Evolutionary conservation across 2,113 vertebrate species (phyloP).

Genomic region (Chiloscyllium plagiosum): DNA sequence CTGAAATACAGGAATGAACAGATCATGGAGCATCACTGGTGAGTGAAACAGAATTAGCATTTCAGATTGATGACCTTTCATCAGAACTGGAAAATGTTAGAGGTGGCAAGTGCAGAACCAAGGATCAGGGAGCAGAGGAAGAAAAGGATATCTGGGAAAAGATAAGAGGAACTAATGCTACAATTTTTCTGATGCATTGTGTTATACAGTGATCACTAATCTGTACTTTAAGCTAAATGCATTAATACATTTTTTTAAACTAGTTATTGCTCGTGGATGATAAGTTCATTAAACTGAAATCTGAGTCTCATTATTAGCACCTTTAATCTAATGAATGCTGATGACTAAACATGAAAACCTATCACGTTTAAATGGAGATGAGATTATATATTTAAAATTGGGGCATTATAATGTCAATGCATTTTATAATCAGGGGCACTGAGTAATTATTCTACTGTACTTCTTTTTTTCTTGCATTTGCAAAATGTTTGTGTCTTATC

Average conservation of each 20-base stretch:
- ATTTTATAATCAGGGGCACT: background rate
- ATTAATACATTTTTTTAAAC: background rate
- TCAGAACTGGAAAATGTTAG: background rate
- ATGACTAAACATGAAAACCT: background rate
- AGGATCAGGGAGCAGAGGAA: background rate
- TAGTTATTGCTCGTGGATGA: background rate
- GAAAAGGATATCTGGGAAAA: background rate
- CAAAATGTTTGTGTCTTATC: conserved; percentile 27
- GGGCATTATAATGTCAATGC: background rate
- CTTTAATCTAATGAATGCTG: background rate
- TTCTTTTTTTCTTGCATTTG: background rate
- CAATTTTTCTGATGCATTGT: background rate
- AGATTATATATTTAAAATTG: background rate
- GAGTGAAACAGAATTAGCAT: background rate
- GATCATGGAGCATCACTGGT: background rate
- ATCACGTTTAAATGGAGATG: background rate
- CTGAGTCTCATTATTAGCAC: background rate
- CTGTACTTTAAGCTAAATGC: background rate
- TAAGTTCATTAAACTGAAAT: background rate
- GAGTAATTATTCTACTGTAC: background rate
- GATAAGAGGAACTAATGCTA: background rate
- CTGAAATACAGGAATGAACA: background rate
- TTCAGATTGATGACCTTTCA: background rate
- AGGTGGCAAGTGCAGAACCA: background rate
- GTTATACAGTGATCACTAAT: background rate